These are phyloP conservation scores for Polylopha cassiicola DNA, from an alignment of 2,888 invertebrate genomes.

Conservation along the genomic window DNA sequence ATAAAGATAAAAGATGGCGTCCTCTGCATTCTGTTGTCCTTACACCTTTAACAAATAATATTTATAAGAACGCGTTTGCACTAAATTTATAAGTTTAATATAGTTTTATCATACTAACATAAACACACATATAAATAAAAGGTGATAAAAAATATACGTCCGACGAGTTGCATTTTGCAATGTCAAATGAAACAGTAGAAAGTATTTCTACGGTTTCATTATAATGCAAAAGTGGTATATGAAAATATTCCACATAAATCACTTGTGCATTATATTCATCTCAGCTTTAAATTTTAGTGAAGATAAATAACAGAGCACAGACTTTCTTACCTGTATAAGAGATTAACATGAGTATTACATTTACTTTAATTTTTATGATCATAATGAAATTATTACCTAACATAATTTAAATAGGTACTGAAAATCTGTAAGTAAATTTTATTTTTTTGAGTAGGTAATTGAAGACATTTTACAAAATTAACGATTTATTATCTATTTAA, in stretches of 20 bases:
- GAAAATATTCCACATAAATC: constrained; percentile 28
- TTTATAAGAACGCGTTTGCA: too few species aligned
- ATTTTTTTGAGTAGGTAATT: too few species aligned
- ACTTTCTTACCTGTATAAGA: too few species aligned
- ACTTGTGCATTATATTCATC: constrained; percentile 6
- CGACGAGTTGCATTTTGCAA: constrained; percentile 44
- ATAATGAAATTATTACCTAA: too few species aligned
- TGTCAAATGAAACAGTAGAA: constrained; percentile 35
- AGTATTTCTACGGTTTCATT: constrained; percentile 24
- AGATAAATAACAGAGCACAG: too few species aligned
- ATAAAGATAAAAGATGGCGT: constrained; percentile 31
- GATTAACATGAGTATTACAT: too few species aligned
- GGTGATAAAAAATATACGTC: constrained; percentile 34
- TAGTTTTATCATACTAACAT: constrained; percentile 30
- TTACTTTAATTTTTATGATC: too few species aligned
- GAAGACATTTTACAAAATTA: too few species aligned
- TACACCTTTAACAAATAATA: constrained; percentile 29
- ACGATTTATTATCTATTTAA: too few species aligned
- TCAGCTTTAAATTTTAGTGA: constrained; percentile 1
- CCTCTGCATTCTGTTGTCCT: constrained; percentile 23
- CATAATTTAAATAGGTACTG: too few species aligned
- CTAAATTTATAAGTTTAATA: too few species aligned
- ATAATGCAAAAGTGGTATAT: constrained; percentile 32
- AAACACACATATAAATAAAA: constrained; percentile 25
- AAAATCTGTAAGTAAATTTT: too few species aligned